These are phyloP conservation scores for Caranx ignobilis DNA, from an alignment of 2,113 vertebrate species.

Conservation along the genomic window DNA sequence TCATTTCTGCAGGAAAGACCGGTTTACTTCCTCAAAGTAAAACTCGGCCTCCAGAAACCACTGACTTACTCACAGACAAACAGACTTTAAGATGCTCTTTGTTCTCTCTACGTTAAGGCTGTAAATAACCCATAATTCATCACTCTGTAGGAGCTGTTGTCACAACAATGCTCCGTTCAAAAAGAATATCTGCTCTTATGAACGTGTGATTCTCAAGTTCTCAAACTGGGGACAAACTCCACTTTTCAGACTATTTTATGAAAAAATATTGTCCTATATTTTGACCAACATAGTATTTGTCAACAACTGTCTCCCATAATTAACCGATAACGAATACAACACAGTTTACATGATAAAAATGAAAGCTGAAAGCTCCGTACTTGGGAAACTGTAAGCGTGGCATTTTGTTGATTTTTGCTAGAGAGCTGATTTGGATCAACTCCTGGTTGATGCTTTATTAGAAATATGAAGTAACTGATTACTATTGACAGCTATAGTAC, in stretches of 20 bases:
- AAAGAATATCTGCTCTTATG: neutral
- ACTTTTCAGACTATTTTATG: neutral
- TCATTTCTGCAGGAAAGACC: conserved; percentile 3
- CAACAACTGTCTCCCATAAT: neutral
- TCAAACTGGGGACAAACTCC: neutral
- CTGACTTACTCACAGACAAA: neutral
- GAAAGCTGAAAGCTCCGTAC: neutral
- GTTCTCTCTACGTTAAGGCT: neutral
- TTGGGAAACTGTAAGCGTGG: neutral
- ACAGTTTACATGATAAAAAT: too few relatives aligned
- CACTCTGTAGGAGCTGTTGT: neutral
- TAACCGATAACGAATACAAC: too few relatives aligned
- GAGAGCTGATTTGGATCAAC: neutral
- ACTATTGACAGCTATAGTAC: neutral
- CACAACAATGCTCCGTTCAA: neutral
- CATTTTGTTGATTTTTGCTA: neutral
- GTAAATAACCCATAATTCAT: neutral
- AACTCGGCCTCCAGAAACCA: neutral
- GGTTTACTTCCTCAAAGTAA: neutral
- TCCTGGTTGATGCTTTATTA: neutral
- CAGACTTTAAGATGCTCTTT: neutral
- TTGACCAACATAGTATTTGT: neutral
- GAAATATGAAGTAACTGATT: neutral
- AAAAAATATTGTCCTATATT: neutral
- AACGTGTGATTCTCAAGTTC: neutral